These are phyloP conservation scores for Drosophila suboccidentalis DNA, from an alignment of 2,888 invertebrate genomes.

Conservation along the genomic window DNA sequence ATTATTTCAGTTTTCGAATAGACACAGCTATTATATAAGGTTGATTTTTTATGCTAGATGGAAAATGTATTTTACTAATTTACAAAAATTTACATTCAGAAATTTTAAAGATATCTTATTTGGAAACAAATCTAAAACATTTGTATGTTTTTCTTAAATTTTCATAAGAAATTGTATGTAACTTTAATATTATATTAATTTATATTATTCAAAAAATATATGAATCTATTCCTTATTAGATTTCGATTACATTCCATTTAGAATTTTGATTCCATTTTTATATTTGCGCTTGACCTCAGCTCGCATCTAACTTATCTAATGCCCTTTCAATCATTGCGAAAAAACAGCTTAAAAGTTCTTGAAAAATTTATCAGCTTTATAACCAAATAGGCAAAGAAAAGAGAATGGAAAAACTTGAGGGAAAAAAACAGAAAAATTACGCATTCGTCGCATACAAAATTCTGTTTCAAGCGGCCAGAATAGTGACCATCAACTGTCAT, in stretches of 20 bases:
- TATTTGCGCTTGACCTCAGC: constrained; percentile 1
- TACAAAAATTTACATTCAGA: not conserved
- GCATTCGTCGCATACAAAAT: constrained; percentile 54
- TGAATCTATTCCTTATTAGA: not conserved
- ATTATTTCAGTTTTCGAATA: not conserved
- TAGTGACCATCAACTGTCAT: constrained; percentile 37
- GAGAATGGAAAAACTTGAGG: not conserved
- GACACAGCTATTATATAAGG: not conserved
- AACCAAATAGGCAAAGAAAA: constrained; percentile 11
- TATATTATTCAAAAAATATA: not conserved
- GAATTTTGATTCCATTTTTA: not conserved
- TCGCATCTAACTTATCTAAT: constrained; percentile 13
- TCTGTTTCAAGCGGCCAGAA: constrained; percentile 66
- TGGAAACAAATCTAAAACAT: too few species aligned
- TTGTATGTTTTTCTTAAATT: too few species aligned
- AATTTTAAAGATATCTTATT: too few species aligned
- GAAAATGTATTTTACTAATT: not conserved
- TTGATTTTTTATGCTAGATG: not conserved
- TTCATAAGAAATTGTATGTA: too few species aligned
- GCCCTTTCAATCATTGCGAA: constrained; percentile 20
- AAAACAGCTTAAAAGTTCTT: constrained; percentile 33
- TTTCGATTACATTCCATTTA: not conserved
- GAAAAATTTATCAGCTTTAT: constrained; percentile 43
- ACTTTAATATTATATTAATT: too few species aligned
- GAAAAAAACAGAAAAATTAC: constrained; percentile 33